Percentiles rank a stretch among this genome's conserved stretches.
These are phyloP conservation scores for Tenodera sinensis DNA, from an alignment of 2,888 invertebrate species.

Conservation along the genomic window DNA sequence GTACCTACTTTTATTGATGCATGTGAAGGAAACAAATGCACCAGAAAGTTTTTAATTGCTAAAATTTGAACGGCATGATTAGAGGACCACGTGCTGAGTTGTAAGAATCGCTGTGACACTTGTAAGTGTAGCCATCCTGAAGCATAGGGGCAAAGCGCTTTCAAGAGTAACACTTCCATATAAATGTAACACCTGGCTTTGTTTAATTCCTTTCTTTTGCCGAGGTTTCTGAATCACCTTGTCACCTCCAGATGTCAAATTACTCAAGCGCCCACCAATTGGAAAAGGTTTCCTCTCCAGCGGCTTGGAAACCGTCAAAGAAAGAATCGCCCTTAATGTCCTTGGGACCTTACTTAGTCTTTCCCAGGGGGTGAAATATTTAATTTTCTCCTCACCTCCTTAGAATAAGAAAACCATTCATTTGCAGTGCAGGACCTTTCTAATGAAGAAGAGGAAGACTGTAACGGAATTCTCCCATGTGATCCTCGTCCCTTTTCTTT, in stretches of 20 bases:
- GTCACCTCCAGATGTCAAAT: neutral
- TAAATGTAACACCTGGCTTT: neutral
- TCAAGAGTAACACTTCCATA: neutral
- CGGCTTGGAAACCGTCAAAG: neutral
- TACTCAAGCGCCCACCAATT: neutral
- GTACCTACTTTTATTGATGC: too few relatives aligned
- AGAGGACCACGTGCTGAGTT: neutral
- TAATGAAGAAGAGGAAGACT: neutral
- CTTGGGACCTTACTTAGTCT: neutral
- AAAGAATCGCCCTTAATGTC: neutral
- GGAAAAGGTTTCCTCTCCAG: neutral
- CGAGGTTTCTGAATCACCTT: neutral
- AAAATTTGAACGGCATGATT: neutral
- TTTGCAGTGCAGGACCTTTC: neutral
- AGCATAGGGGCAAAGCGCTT: neutral
- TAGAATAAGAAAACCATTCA: constrained; percentile 5
- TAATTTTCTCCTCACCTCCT: constrained; percentile 12
- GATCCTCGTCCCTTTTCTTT: neutral
- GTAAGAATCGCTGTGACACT: neutral
- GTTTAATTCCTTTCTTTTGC: neutral
- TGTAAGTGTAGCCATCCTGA: neutral
- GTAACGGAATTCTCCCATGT: constrained; percentile 2
- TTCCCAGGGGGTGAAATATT: constrained; percentile 8
- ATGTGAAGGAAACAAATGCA: too few relatives aligned
- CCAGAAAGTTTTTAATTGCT: too few relatives aligned